These are phyloP conservation scores for Phalacrocorax pelagicus DNA, from an alignment of 2,113 vertebrate genomes.

Conservation along the genomic window DNA sequence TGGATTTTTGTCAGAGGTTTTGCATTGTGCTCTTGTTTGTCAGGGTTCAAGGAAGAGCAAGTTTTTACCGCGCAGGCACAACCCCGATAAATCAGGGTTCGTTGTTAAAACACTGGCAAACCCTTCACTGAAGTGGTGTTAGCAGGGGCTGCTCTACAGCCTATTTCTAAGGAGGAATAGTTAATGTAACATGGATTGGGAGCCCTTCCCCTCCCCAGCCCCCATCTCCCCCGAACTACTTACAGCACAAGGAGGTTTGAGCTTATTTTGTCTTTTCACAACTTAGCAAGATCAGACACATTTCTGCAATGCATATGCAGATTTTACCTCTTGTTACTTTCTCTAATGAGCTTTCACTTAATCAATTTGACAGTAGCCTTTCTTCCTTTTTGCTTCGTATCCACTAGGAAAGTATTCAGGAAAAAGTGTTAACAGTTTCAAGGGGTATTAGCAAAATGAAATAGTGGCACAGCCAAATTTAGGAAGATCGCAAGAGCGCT, in stretches of 20 bases:
- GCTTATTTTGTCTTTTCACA: slow-evolving; percentile 77
- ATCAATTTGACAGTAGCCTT: slow-evolving; percentile 83
- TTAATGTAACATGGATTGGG: slow-evolving; percentile 14
- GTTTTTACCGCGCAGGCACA: background rate
- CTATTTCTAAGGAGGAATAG: slow-evolving; percentile 42
- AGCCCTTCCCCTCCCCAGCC: slow-evolving; percentile 57
- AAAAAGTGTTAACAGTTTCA: slow-evolving; percentile 74
- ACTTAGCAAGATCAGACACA: slow-evolving; percentile 78
- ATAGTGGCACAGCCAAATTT: slow-evolving; percentile 53
- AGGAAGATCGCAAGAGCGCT: background rate
- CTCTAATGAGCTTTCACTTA: slow-evolving; percentile 84
- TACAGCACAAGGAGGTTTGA: slow-evolving; percentile 68
- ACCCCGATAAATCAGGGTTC: slow-evolving; percentile 3
- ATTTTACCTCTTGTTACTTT: slow-evolving; percentile 79
- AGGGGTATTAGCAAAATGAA: slow-evolving; percentile 63
- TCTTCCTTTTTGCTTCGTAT: slow-evolving; percentile 72
- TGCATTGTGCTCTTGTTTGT: background rate
- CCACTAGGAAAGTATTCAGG: slow-evolving; percentile 75
- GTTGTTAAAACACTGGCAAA: slow-evolving; percentile 29
- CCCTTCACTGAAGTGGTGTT: slow-evolving; percentile 43
- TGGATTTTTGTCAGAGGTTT: background rate
- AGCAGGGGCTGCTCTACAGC: background rate
- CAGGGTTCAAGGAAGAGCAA: background rate
- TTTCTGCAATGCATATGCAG: slow-evolving; percentile 83
- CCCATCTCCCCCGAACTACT: slow-evolving; percentile 59